Conservation (phyloP, 2,888 invertebrate genomes). For the Zygaena filipendulae region DNA sequence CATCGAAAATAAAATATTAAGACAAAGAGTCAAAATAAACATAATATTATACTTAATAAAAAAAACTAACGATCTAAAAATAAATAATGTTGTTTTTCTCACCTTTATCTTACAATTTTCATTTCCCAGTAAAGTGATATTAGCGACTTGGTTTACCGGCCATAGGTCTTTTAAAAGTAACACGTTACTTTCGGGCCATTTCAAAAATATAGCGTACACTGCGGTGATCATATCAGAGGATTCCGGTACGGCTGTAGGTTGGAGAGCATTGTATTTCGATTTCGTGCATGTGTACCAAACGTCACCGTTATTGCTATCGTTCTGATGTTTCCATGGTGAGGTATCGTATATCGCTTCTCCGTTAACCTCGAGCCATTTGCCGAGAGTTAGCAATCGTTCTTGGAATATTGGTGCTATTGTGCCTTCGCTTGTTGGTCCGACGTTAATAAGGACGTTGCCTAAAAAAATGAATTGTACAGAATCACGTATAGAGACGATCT, state of each 20-base stretch:
- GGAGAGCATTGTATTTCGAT: conserved; percentile 23
- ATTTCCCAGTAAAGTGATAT: too few species aligned
- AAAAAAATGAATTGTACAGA: too few species aligned
- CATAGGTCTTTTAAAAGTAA: too few species aligned
- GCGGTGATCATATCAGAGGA: conserved; percentile 24
- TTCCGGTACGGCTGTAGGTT: conserved; percentile 26
- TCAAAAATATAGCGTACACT: conserved; percentile 76
- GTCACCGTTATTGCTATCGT: conserved; percentile 75
- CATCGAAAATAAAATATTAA: conserved; percentile 3
- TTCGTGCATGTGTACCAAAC: conserved; percentile 78
- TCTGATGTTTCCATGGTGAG: conserved; percentile 83
- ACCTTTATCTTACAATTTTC: too few species aligned
- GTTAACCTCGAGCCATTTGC: conserved; percentile 83
- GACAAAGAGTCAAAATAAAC: too few species aligned
- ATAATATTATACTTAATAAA: too few species aligned
- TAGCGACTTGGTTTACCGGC: conserved; percentile 31
- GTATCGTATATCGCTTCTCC: conserved; percentile 88
- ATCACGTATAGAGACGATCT: too few species aligned
- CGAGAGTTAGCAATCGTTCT: conserved; percentile 82
- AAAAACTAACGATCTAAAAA: too few species aligned
- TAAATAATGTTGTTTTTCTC: too few species aligned
- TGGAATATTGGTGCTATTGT: conserved; percentile 87
- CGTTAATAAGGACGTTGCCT: conserved; percentile 85
- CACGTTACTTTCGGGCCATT: conserved; percentile 73
- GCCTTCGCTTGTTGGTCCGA: conserved; percentile 92